phyloP scores from a whole-genome alignment of 2,113 vertebrate genomes.

The Corythornis madagascariensis region DNA sequence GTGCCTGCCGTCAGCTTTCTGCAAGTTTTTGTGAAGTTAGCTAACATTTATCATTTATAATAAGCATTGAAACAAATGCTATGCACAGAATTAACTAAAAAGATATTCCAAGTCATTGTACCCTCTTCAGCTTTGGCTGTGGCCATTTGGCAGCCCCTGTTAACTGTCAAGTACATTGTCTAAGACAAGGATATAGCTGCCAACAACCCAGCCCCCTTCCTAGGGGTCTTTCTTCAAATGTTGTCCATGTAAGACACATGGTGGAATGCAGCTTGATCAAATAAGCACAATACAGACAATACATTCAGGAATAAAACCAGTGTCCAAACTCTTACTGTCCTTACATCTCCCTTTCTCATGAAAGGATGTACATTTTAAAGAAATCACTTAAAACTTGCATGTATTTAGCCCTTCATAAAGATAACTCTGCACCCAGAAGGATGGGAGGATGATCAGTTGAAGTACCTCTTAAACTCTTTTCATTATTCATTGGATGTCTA shows the following conservation, averaged over 20 bases:
- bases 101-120: not conserved
- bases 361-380: not conserved
- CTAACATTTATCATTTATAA: not conserved
- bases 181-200: not conserved
- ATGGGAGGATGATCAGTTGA: not conserved
- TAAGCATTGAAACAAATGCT: not conserved
- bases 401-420: not conserved
- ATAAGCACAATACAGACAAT: not conserved
- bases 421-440: not conserved
- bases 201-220: not conserved
- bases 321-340: not conserved
- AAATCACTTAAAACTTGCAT: not conserved
- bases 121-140: not conserved
- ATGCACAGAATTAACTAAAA: not conserved
- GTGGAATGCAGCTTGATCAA: not conserved
- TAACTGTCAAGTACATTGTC: not conserved
- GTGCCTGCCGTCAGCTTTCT: not conserved
- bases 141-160: not conserved
- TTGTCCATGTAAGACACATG: not conserved
- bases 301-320: not conserved
- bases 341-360: not conserved
- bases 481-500: conserved; percentile 50
- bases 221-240: not conserved
- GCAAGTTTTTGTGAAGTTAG: not conserved
- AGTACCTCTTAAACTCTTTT: conserved; percentile 50